Evolutionary conservation across 2,888 invertebrate species (phyloP), one percentile per base, ranked within the genome.

Genomic region (Operophtera brumata): DNA sequence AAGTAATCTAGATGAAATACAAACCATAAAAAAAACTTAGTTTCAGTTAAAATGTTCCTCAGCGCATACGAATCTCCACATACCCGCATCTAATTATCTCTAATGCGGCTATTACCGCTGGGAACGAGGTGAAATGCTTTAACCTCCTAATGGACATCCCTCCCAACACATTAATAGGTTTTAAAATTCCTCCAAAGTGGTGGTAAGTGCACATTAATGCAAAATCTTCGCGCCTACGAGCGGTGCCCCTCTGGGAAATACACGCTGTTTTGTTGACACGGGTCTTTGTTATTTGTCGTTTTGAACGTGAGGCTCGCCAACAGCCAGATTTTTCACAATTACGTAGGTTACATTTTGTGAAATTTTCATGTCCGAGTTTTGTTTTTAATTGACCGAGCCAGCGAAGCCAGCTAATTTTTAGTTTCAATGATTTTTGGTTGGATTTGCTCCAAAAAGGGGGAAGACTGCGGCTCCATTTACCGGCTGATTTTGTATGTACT

Each of bases 81-180:
- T 53, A 55, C 55, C 53, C 47, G 44, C 36, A 51, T 55, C 47
- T 58, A 59, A 55, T 61, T 62, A 51, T 41, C 57, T 57, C 60
- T 56, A 65, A 65, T 66, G 58, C 54, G 55, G 60, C 64, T 61
- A 62, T 64, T 76, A 76, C 72, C 69, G 58, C 72, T 55, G 58
- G 53, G 39, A 55, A 52, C 48, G 71, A 73, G 62, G 75, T 75
- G 67, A 77, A 77, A 77, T 74, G 77, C 74, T 77, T 77, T 77
- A 77, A 73, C 70, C 75, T 69, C 70, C 75, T 82, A 84, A 82
- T 82, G 84, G 82, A 78, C 78, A 77, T 75, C 80, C 81, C 77
- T 80, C 75, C 63, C 57, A 78, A 77, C 75, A 78, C 78, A 80
- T 80, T 81, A 81, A 80, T 76, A 78, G 79, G 77, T 78, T 80